These are phyloP conservation scores for Heliconius sara DNA, from an alignment of 2,888 invertebrate genomes.

Conservation along the genomic window DNA sequence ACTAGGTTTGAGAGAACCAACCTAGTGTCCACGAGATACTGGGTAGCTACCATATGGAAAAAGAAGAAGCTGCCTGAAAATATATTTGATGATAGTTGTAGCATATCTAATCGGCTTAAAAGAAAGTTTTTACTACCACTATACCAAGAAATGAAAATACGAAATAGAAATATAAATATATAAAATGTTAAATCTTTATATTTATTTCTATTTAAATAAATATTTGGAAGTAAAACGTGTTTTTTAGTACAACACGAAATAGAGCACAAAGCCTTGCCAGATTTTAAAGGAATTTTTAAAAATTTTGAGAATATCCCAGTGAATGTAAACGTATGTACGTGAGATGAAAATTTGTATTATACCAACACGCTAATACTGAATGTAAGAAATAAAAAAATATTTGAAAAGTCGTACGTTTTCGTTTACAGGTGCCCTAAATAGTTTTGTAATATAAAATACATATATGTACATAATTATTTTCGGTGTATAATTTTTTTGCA, in stretches of 20 bases:
- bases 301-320: constrained; percentile 8
- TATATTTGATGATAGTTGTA: too few species aligned
- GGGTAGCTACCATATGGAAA: too few species aligned
- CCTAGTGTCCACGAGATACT: too few species aligned
- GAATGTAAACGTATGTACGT: constrained; percentile 6
- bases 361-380: not conserved
- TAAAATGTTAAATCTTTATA: not conserved
- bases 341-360: constrained; percentile 6
- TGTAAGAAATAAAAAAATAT: constrained; percentile 13
- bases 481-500: not conserved
- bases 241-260: constrained; percentile 11
- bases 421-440: not conserved
- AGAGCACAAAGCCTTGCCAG: constrained; percentile 8
- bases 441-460: not conserved
- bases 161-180: constrained; percentile 1
- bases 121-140: not conserved
- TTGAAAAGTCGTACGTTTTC: not conserved
- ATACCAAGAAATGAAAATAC: not conserved
- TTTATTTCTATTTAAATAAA: constrained; percentile 4
- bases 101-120: too few species aligned
- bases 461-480: not conserved
- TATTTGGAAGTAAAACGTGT: not conserved
- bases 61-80: too few species aligned
- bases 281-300: constrained; percentile 2
- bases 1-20: too few species aligned